These are phyloP conservation scores for Penaeus vannamei DNA, from an alignment of 1,140 invertebrate genomes.

Conservation along the genomic window DNA sequence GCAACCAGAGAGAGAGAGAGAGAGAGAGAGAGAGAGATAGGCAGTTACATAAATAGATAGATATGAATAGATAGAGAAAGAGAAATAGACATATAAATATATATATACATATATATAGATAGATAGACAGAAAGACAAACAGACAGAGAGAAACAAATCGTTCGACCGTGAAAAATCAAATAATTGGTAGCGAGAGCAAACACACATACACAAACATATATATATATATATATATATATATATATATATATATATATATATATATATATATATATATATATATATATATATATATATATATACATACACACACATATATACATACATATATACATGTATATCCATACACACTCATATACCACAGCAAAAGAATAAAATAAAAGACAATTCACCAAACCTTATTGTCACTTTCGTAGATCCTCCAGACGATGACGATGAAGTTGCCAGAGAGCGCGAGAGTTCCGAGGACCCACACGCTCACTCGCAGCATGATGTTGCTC, in stretches of 20 bases:
- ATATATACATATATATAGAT: neutral
- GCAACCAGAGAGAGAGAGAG: too few species aligned
- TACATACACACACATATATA: neutral
- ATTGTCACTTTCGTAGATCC: slow-evolving; percentile 72
- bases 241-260: slow-evolving; percentile 37
- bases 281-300: slow-evolving; percentile 29
- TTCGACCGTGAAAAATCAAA: neutral
- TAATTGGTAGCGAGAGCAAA: neutral
- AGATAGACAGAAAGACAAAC: neutral
- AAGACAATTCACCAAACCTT: slow-evolving; percentile 70
- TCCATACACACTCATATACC: neutral
- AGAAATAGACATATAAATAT: neutral
- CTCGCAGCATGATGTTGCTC: slow-evolving; percentile 75
- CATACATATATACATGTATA: neutral
- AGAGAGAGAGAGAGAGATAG: too few species aligned
- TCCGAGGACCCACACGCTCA: slow-evolving; percentile 81
- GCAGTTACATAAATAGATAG: too few species aligned
- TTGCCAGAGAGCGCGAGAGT: slow-evolving; percentile 78
- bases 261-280: slow-evolving; percentile 4
- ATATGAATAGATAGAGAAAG: too few species aligned
- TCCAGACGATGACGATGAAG: slow-evolving; percentile 78
- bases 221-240: slow-evolving; percentile 39
- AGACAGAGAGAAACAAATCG: slow-evolving; percentile 8
- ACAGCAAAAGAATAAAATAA: neutral
- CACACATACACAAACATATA: slow-evolving; percentile 7